phyloP scores from a whole-genome alignment of 2,888 invertebrate genomes.

The Marronus borbonicus region DNA sequence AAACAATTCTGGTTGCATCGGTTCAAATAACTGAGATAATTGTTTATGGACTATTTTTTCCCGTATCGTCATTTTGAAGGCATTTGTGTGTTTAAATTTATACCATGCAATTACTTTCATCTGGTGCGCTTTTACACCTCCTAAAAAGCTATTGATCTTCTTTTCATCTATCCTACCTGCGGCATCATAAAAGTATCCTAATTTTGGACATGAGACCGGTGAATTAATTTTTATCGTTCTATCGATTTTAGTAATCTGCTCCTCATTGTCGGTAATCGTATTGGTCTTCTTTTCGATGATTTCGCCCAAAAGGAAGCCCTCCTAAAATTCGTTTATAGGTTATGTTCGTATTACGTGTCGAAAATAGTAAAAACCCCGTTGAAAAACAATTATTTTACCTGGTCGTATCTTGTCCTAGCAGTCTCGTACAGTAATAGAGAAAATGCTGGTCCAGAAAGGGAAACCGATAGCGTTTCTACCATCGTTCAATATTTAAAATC shows the following conservation, averaged over 20 bases:
- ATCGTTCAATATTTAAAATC: conserved; percentile 57
- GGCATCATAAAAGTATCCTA: conserved; percentile 74
- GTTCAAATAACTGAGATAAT: conserved; percentile 74
- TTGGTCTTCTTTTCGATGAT: conserved; percentile 77
- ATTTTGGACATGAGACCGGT: conserved; percentile 75
- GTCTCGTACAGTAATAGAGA: conserved; percentile 81
- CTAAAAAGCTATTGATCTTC: conserved; percentile 72
- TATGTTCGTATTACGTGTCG: conserved; percentile 14
- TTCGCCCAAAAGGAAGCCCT: conserved; percentile 79
- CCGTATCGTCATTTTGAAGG: conserved; percentile 75
- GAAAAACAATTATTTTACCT: conserved; percentile 69
- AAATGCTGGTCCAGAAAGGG: conserved; percentile 75
- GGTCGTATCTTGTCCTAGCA: conserved; percentile 74
- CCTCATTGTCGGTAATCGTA: conserved; percentile 80
- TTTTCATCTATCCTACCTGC: conserved; percentile 75
- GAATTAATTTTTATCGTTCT: conserved; percentile 77
- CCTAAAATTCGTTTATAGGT: conserved; percentile 63
- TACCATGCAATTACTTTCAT: conserved; percentile 79
- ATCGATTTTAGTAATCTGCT: conserved; percentile 75
- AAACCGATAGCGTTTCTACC: conserved; percentile 63
- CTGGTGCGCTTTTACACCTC: conserved; percentile 69
- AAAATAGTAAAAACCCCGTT: not conserved
- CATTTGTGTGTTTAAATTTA: conserved; percentile 74
- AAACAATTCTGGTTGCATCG: conserved; percentile 75
- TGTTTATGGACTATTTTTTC: conserved; percentile 78